Evolutionary conservation across 2,113 vertebrate genomes (phyloP).

Genomic region (Craseonycteris thonglongyai): DNA sequence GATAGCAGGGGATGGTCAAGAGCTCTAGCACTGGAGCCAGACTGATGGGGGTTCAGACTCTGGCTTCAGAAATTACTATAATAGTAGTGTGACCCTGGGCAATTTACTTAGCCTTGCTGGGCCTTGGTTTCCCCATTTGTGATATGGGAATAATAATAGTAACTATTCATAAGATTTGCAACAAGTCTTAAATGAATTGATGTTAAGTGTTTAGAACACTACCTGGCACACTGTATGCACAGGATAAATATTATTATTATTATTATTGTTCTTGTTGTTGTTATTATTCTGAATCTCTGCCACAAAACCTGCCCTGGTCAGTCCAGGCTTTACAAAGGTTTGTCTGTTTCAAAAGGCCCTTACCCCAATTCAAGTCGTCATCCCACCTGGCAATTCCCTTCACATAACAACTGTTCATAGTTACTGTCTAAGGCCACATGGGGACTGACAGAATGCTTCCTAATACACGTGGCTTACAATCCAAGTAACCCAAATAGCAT

Average conservation of each 20-base stretch:
- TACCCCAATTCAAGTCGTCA: not conserved
- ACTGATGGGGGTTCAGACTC: not conserved
- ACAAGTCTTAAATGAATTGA: not conserved
- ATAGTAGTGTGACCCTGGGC: not conserved
- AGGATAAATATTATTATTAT: not conserved
- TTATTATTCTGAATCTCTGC: not conserved
- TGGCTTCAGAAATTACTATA: not conserved
- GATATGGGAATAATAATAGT: not conserved
- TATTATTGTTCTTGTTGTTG: not conserved
- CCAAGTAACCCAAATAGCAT: conserved; percentile 66
- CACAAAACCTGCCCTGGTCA: not conserved
- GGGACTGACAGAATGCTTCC: conserved; percentile 53
- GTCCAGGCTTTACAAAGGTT: not conserved
- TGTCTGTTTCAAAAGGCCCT: not conserved
- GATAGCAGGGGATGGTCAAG: not conserved
- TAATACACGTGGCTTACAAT: conserved; percentile 51
- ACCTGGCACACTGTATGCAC: not conserved
- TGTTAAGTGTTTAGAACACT: not conserved
- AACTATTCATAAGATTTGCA: not conserved
- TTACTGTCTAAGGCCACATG: not conserved
- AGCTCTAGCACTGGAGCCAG: not conserved
- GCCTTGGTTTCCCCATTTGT: not conserved
- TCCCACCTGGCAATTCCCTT: not conserved
- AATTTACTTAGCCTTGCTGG: not conserved
- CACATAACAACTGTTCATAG: not conserved